These are phyloP conservation scores for Gambusia yucatana DNA, from an alignment of 2,797 vertebrate genomes.

Conservation along the genomic window DNA sequence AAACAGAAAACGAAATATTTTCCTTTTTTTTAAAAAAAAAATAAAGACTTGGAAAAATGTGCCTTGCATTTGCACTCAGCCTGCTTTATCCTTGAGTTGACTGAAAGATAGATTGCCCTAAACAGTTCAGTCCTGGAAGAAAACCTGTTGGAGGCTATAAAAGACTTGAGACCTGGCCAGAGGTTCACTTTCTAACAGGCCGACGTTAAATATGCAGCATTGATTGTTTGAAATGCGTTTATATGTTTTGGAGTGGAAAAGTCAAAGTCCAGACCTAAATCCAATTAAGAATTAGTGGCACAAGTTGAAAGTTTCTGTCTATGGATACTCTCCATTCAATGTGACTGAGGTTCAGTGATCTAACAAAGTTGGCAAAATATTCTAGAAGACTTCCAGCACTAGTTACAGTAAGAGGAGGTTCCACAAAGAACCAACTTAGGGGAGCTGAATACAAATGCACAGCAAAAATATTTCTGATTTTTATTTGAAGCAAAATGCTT, in stretches of 20 bases:
- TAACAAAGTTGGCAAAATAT: background rate
- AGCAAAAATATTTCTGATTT: background rate
- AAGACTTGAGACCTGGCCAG: background rate
- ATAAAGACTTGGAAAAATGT: background rate
- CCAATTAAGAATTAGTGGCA: background rate
- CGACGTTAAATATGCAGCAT: background rate
- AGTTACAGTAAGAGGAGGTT: background rate
- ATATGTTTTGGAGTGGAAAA: background rate
- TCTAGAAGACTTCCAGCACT: background rate
- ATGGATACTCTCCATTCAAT: background rate
- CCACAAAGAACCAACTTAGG: background rate
- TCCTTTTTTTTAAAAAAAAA: background rate
- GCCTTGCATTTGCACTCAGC: background rate
- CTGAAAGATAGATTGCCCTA: background rate
- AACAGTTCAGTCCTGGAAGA: background rate
- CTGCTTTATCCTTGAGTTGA: background rate
- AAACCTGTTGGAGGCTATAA: background rate
- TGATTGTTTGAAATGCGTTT: background rate
- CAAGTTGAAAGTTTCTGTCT: background rate
- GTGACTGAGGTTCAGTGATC: background rate
- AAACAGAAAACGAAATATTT: background rate
- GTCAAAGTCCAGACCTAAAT: background rate
- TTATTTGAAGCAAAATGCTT: background rate
- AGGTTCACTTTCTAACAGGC: background rate
- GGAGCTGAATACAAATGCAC: slow-evolving; percentile 1